These are phyloP conservation scores for Centruroides sculpturatus DNA, from an alignment of 1,140 invertebrate genomes.

Conservation along the genomic window DNA sequence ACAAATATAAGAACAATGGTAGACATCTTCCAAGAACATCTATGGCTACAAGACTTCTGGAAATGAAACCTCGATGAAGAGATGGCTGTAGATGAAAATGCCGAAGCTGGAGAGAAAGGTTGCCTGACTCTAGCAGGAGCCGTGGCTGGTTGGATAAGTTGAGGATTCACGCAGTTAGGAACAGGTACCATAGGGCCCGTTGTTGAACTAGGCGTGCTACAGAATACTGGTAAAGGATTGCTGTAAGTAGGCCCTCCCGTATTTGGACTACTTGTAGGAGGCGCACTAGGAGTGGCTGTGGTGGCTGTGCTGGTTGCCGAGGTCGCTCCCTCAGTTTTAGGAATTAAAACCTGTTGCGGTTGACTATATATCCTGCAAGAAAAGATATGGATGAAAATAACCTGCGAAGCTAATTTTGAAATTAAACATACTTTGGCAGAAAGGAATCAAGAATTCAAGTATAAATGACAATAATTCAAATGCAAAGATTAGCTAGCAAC, in stretches of 20 bases:
- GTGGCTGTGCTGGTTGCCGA: background rate
- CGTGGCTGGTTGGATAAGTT: conserved; percentile 16
- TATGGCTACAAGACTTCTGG: conserved; percentile 57
- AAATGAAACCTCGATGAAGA: conserved; percentile 56
- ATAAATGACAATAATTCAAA: no score
- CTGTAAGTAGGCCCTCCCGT: conserved; percentile 14
- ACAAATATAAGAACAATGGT: conserved; percentile 71
- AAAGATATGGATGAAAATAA: background rate
- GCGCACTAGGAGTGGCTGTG: conserved; percentile 4
- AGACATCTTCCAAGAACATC: conserved; percentile 79
- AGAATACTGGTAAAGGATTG: conserved; percentile 17
- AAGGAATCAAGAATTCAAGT: no score
- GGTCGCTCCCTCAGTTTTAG: conserved; percentile 4
- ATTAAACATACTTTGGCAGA: no score
- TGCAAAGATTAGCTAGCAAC: no score
- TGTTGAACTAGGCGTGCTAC: conserved; percentile 16
- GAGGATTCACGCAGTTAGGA: conserved; percentile 17
- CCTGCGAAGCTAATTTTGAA: no score
- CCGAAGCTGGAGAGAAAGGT: conserved; percentile 8
- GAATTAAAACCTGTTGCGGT: conserved; percentile 12
- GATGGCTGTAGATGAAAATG: conserved; percentile 14
- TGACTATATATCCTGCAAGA: conserved; percentile 15
- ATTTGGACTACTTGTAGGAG: background rate
- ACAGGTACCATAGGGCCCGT: conserved; percentile 20
- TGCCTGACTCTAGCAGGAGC: conserved; percentile 3